phyloP scores from a whole-genome alignment of 2,888 invertebrate species.

The Parapristionchus giblindavisi region DNA sequence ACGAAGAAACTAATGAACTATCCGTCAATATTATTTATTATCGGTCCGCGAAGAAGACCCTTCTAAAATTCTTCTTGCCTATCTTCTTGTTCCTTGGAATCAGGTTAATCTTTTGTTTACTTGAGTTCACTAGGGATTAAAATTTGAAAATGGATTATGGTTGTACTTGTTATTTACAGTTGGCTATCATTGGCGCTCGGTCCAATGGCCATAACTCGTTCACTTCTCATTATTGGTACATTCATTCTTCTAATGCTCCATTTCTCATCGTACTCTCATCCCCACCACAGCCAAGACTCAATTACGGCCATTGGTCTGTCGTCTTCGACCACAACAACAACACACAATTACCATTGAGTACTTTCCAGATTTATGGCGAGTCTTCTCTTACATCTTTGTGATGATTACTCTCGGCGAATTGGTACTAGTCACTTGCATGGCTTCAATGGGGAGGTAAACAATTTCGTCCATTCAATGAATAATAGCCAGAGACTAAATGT shows the following conservation, averaged over 20 bases:
- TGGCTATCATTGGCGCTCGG: constrained; percentile 58
- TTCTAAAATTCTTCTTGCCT: constrained; percentile 45
- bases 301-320: background rate
- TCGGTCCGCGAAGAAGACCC: background rate
- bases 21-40: constrained; percentile 6
- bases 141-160: background rate
- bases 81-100: constrained; percentile 49
- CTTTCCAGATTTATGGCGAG: constrained; percentile 54
- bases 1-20: background rate
- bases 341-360: background rate
- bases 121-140: background rate
- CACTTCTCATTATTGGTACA: constrained; percentile 50
- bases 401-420: constrained; percentile 51
- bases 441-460: constrained; percentile 54
- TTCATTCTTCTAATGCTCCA: constrained; percentile 51
- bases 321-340: too few species aligned
- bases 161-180: constrained; percentile 46
- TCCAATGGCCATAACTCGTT: constrained; percentile 61
- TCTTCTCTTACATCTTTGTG: constrained; percentile 53
- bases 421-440: constrained; percentile 52
- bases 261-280: constrained; percentile 34
- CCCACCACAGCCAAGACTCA: background rate
- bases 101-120: constrained; percentile 40
- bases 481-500: too few species aligned
- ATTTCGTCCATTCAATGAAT: too few species aligned